Percentiles rank a stretch among this genome's conserved stretches.
Conservation (phyloP, 2,888 invertebrate species). For the Plagodis dolabraria region DNA sequence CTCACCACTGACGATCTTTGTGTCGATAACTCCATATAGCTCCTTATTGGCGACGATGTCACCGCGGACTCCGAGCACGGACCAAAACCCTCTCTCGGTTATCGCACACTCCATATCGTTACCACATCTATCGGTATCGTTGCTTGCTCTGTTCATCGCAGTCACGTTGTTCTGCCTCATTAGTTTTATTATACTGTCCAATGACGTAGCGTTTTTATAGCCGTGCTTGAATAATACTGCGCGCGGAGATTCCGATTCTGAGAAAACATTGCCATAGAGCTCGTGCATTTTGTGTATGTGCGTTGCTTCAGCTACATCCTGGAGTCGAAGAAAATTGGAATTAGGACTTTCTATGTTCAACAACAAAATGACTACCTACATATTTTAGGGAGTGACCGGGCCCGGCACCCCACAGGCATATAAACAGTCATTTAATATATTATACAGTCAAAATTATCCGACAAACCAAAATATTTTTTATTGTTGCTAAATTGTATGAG, state of each 20-base stretch:
- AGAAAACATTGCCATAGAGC: conserved; percentile 64
- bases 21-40: conserved; percentile 84
- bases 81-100: conserved; percentile 60
- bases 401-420: too few relatives aligned
- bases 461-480: too few relatives aligned
- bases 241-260: conserved; percentile 66
- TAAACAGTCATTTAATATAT: too few relatives aligned
- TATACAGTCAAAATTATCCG: too few relatives aligned
- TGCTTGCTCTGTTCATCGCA: conserved; percentile 52
- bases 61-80: conserved; percentile 68
- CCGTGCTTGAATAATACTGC: conserved; percentile 67
- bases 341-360: too few relatives aligned
- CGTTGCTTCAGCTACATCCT: conserved; percentile 72
- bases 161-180: conserved; percentile 75
- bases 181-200: conserved; percentile 65
- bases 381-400: too few relatives aligned
- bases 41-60: conserved; percentile 61
- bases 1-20: conserved; percentile 80
- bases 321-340: conserved; percentile 33
- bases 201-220: conserved; percentile 68
- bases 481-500: too few relatives aligned
- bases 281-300: conserved; percentile 66
- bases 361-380: too few relatives aligned
- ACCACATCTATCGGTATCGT: conserved; percentile 49
- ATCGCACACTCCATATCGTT: conserved; percentile 59